These are phyloP conservation scores for Cygnus atratus DNA, from an alignment of 2,113 vertebrate genomes.

Conservation along the genomic window DNA sequence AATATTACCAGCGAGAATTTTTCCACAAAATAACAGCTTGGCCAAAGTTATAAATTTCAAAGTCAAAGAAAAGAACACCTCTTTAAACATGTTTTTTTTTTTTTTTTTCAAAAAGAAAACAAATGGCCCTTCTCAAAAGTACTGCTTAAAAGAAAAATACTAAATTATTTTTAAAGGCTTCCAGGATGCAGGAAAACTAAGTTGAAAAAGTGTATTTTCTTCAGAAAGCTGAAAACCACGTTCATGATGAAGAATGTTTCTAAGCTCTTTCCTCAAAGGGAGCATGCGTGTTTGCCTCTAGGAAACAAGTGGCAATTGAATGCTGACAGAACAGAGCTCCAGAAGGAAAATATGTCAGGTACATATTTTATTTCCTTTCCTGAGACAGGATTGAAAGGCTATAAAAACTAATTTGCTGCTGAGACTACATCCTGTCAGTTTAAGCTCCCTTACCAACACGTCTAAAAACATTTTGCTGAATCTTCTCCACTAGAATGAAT, in stretches of 20 bases:
- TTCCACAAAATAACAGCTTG: neutral
- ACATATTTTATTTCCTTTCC: neutral
- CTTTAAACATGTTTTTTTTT: neutral
- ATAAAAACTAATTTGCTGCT: neutral
- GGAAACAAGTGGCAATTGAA: neutral
- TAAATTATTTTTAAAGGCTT: neutral
- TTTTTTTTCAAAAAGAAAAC: neutral
- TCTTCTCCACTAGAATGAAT: neutral
- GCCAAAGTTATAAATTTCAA: neutral
- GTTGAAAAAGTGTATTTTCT: neutral
- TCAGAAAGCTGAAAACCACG: neutral
- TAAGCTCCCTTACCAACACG: neutral
- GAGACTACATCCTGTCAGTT: neutral
- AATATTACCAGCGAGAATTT: rapidly evolving
- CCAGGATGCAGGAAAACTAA: neutral
- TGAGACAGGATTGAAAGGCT: neutral
- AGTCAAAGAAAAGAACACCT: neutral
- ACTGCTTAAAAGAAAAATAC: neutral
- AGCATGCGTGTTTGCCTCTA: neutral
- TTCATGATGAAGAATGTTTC: neutral
- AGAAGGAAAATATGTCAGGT: neutral
- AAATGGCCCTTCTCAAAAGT: neutral
- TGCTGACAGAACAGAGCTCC: neutral
- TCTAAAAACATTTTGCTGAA: neutral
- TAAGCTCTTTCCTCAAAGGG: neutral